These are phyloP conservation scores for Saimiri boliviensis DNA, from an alignment of 2,113 vertebrate genomes.

Conservation along the genomic window DNA sequence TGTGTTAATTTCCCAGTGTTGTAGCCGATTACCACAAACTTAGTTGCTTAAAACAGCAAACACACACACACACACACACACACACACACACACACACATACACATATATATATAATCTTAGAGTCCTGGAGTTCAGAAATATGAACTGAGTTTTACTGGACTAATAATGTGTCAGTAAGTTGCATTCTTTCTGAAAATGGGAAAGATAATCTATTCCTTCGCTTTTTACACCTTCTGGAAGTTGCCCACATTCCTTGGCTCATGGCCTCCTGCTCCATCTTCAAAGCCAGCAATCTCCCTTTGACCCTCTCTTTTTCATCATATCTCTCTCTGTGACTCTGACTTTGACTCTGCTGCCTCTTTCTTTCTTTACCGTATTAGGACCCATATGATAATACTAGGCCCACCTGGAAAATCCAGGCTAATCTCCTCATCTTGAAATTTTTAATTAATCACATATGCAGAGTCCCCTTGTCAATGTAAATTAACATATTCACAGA, in stretches of 20 bases:
- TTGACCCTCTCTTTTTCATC: background rate
- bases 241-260: accelerated
- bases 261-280: accelerated
- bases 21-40: background rate
- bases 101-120: background rate
- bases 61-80: no score
- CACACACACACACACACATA: no score
- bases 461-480: background rate
- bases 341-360: background rate
- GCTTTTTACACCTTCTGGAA: background rate
- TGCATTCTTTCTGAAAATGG: background rate
- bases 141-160: background rate
- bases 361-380: background rate
- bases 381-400: background rate
- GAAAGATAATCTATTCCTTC: background rate
- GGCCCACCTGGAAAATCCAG: background rate
- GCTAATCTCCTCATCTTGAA: background rate
- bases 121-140: background rate
- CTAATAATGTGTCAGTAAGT: background rate
- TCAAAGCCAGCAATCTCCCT: background rate
- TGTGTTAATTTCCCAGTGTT: background rate
- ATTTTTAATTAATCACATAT: background rate
- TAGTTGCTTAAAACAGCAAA: background rate
- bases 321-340: background rate
- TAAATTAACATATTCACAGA: background rate